These are phyloP conservation scores for Solenodon paradoxus DNA, from an alignment of 2,113 vertebrate genomes.

Conservation along the genomic window DNA sequence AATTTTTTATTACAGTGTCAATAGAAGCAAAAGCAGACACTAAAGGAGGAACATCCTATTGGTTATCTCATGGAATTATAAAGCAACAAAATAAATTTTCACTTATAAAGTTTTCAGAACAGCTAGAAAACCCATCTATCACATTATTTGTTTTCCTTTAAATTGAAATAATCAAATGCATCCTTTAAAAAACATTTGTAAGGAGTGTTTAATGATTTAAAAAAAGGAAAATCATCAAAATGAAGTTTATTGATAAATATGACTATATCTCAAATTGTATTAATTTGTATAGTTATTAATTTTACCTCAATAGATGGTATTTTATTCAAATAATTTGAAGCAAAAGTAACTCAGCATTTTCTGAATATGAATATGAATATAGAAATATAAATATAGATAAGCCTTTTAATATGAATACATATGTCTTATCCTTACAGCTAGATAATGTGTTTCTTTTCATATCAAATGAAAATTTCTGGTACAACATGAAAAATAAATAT, in stretches of 20 bases:
- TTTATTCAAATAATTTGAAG: not conserved
- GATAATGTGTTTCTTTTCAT: not conserved
- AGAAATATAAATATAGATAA: no score
- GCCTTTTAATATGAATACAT: not conserved
- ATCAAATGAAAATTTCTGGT: not conserved
- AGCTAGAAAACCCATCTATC: not conserved
- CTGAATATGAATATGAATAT: not conserved
- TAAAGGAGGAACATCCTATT: not conserved
- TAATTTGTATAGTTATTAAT: not conserved
- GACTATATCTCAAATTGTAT: not conserved
- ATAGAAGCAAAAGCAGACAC: not conserved
- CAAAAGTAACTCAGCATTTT: not conserved
- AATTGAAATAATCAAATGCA: not conserved
- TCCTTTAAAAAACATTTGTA: not conserved
- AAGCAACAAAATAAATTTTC: not conserved
- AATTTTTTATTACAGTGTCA: not conserved
- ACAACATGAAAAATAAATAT: not conserved
- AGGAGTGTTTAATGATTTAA: not conserved
- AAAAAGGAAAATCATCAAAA: not conserved
- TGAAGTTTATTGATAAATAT: not conserved
- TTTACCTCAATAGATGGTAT: not conserved
- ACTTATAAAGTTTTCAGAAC: not conserved
- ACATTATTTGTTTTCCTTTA: not conserved
- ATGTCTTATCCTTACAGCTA: not conserved
- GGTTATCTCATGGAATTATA: not conserved